Evolutionary conservation across 2,797 vertebrate genomes (phyloP).

Genomic region (Linurgus olivaceus): DNA sequence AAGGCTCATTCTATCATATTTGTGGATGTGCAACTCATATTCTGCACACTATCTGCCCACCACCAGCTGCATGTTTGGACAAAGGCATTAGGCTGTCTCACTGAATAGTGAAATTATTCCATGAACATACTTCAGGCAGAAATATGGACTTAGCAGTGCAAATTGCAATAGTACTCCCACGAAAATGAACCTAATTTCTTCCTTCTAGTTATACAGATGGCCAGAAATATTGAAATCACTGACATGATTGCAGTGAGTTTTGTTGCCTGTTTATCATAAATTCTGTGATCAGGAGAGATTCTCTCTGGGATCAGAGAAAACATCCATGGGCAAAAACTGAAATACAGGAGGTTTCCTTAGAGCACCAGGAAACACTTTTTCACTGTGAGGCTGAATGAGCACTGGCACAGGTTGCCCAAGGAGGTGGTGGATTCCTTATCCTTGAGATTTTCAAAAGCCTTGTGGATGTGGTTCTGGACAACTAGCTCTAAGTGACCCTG

Average conservation of each 20-base stretch:
- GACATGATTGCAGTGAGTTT: background rate
- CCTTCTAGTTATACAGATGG: background rate
- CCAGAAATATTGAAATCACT: background rate
- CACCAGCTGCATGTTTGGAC: background rate
- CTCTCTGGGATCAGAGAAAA: background rate
- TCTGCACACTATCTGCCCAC: background rate
- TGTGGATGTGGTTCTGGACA: background rate
- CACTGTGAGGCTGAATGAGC: background rate
- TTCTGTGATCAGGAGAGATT: background rate
- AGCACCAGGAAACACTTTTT: background rate
- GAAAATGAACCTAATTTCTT: background rate
- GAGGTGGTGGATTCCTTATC: background rate
- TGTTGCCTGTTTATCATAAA: background rate
- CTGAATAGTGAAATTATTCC: background rate
- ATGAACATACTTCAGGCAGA: background rate
- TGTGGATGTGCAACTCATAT: background rate
- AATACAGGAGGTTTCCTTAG: background rate
- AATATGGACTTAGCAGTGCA: background rate
- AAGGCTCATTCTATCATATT: background rate
- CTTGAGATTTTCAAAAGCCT: background rate
- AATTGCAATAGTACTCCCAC: background rate
- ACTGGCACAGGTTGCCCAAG: background rate
- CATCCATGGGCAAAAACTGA: background rate
- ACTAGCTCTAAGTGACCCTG: background rate
- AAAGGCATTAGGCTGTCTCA: background rate